These are phyloP conservation scores for Homarus americanus DNA, from an alignment of 1,140 invertebrate genomes.

Conservation along the genomic window DNA sequence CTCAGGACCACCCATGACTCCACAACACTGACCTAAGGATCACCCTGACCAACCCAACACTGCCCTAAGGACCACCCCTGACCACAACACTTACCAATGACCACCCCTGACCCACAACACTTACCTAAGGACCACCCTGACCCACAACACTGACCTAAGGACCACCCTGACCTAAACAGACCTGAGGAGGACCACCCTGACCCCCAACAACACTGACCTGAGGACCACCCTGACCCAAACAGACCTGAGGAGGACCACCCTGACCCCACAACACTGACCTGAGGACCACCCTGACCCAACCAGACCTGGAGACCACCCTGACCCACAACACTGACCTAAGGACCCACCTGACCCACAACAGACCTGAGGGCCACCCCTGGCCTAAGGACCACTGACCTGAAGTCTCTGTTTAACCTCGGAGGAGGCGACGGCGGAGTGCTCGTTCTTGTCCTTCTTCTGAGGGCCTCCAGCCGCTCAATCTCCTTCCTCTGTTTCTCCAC, in stretches of 20 bases:
- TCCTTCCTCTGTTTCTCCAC: constrained; percentile 84
- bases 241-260: too few species aligned
- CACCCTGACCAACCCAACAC: background rate
- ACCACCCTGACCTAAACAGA: too few species aligned
- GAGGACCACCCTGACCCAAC: too few species aligned
- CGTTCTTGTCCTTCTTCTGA: constrained; percentile 94
- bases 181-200: too few species aligned
- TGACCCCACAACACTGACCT: too few species aligned
- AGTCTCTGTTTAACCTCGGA: constrained; percentile 97
- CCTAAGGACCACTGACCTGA: constrained; percentile 82
- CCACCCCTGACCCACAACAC: background rate
- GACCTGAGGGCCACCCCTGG: background rate
- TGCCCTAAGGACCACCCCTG: background rate
- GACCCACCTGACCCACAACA: background rate
- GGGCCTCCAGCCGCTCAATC: constrained; percentile 87
- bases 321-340: too few species aligned
- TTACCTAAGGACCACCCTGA: too few species aligned
- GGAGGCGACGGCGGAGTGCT: constrained; percentile 96
- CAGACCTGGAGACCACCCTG: background rate
- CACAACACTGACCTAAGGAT: background rate
- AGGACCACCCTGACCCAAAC: too few species aligned
- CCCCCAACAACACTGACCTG: too few species aligned
- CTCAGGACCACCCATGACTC: background rate
- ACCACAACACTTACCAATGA: background rate
- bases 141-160: too few species aligned